phyloP scores from a whole-genome alignment of 2,113 vertebrate species.

The Labrus mixtus region DNA sequence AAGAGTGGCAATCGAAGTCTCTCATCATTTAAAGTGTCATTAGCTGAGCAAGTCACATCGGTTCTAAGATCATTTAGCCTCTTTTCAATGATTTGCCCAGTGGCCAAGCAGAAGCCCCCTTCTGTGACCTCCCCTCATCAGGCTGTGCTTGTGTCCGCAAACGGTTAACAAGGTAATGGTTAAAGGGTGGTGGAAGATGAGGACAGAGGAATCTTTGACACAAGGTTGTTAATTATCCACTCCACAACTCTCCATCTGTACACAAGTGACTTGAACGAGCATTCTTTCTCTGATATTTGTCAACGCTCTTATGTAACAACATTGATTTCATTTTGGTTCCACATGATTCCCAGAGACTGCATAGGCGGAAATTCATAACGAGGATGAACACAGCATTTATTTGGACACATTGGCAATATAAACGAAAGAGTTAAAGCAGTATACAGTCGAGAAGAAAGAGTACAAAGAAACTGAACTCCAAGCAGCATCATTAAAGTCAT shows the following conservation, averaged over 20 bases:
- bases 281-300: too few relatives aligned
- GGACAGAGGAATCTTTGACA: slow-evolving; percentile 15
- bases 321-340: too few relatives aligned
- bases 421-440: too few relatives aligned
- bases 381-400: too few relatives aligned
- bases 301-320: too few relatives aligned
- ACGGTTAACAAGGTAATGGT: slow-evolving; percentile 50
- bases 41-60: background rate
- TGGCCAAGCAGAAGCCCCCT: slow-evolving; percentile 1
- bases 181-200: slow-evolving; percentile 2
- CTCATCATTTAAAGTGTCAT: background rate
- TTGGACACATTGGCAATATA: too few relatives aligned
- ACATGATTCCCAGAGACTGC: too few relatives aligned
- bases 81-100: slow-evolving; percentile 24
- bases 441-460: too few relatives aligned
- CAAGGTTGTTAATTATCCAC: slow-evolving; percentile 1
- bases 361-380: too few relatives aligned
- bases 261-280: background rate
- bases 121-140: slow-evolving; percentile 36
- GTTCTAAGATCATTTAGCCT: background rate
- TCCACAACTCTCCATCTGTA: background rate
- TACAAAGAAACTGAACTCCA: too few relatives aligned
- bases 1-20: background rate
- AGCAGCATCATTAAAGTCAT: too few relatives aligned
- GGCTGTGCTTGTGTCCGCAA: slow-evolving; percentile 18